Evolutionary conservation across 2,888 invertebrate genomes (phyloP).

Genomic region (Apotomis turbidana): DNA sequence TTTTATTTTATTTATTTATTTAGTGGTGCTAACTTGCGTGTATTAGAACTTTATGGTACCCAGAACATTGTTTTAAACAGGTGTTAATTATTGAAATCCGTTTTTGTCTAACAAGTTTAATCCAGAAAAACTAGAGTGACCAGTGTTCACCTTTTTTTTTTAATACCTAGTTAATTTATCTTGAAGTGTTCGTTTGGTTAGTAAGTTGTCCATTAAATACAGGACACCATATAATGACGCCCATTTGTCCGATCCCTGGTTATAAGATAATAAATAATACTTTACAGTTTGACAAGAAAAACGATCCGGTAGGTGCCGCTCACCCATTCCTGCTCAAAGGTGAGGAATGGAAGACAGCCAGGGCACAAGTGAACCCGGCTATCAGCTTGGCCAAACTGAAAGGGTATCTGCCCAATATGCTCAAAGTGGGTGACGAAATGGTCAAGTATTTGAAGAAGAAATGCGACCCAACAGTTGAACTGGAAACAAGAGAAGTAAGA

Average conservation of each 20-base stretch:
- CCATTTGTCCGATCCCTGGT: neutral
- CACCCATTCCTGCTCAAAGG: constrained; percentile 54
- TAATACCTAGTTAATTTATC: no score
- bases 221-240: no score
- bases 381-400: constrained; percentile 47
- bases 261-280: neutral
- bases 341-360: constrained; percentile 52
- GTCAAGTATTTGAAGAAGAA: constrained; percentile 28
- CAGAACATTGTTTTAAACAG: no score
- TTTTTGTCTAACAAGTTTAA: no score
- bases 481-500: constrained; percentile 41
- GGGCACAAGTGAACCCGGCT: constrained; percentile 48
- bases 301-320: constrained; percentile 49
- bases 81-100: no score
- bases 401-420: constrained; percentile 38
- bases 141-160: no score
- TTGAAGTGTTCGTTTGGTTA: no score
- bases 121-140: no score
- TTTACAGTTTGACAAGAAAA: constrained; percentile 40
- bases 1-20: no score
- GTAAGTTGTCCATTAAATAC: no score
- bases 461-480: constrained; percentile 3
- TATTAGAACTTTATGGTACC: no score
- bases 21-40: no score
- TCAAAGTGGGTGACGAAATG: constrained; percentile 42